Base-by-base conservation (phyloP, 2,888 invertebrate species). In the Pemphredon lugubris region DNA sequence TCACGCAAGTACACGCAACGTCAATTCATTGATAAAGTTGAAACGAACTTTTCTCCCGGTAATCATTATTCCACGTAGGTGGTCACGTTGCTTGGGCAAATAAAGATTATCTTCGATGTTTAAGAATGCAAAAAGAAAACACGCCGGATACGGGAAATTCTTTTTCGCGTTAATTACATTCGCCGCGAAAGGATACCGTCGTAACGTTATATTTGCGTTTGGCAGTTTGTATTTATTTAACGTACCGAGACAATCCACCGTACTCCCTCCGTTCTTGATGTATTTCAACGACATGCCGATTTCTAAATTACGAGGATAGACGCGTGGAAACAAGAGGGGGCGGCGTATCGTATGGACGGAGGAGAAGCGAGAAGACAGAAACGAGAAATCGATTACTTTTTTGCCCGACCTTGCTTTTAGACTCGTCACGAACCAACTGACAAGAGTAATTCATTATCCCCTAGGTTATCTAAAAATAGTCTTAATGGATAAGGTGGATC, bases 1-100 rank as follows among this genome's bases (percentile, higher is more conserved):
- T 60, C 59, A 59, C 59, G 48, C 59, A 59, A 54, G 48, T 11
- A 18, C n/a, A 7, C 14, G 18, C 50, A 50, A 60, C 14, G 23
- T 37, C 13, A 42, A 59, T 48, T 58, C 7, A 7, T 13, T 34
- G 39, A 64, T 48, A 53, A 14, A 16, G 59, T 50, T 21, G 23
- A 32, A 30, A 0, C n/a, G 5, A 5, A 4, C 6, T 21, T 51
- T 34, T 20, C 42, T 5, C 14, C 14, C 18, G 13, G 20, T 39
- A 45, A 45, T 59, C 13, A 18, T 26, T 16, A 5, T 0, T 2
- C 5, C 9, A 2, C n/a, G 21, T n/a, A n/a, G n/a, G n/a, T 11
- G 37, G 37, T 37, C 5, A 13, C 37, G 37, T 1, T 9, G 11
- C 20, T 11, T 5, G 16, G 0, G 4, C 16, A 18, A 34, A 20